Evolutionary conservation across 2,797 vertebrate genomes (phyloP).

Genomic region (Kryptopterus vitreolus): DNA sequence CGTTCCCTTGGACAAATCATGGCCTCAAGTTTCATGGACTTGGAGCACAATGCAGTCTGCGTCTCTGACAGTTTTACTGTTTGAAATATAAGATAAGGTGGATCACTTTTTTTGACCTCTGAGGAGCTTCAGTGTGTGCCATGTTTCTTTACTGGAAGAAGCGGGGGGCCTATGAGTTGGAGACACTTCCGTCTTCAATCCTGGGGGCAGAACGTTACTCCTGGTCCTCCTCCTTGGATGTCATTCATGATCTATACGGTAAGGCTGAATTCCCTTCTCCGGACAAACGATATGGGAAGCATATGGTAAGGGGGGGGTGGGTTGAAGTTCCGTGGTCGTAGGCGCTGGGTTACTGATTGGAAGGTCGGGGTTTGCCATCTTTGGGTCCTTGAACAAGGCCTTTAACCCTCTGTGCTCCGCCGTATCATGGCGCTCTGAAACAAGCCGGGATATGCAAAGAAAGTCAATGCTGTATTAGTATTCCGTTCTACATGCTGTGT

Average conservation of each 20-base stretch:
- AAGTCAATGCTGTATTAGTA: no score
- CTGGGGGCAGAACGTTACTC: constrained; percentile 82
- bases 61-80: neutral
- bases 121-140: neutral
- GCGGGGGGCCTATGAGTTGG: constrained; percentile 86
- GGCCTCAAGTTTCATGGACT: neutral
- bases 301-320: no score
- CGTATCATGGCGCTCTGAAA: no score
- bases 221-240: constrained; percentile 85
- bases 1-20: constrained; percentile 35
- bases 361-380: no score
- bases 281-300: constrained; percentile 29
- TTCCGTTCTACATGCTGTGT: no score
- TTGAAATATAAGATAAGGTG: neutral
- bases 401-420: no score
- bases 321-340: no score
- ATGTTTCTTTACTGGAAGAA: constrained; percentile 97
- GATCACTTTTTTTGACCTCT: neutral
- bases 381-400: no score
- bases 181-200: constrained; percentile 74
- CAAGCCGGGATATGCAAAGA: no score
- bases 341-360: no score
- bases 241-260: constrained; percentile 82
- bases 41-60: neutral
- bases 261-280: constrained; percentile 65